These are phyloP conservation scores for Enhydra lutris DNA, from an alignment of 2,113 vertebrate species.

Conservation along the genomic window DNA sequence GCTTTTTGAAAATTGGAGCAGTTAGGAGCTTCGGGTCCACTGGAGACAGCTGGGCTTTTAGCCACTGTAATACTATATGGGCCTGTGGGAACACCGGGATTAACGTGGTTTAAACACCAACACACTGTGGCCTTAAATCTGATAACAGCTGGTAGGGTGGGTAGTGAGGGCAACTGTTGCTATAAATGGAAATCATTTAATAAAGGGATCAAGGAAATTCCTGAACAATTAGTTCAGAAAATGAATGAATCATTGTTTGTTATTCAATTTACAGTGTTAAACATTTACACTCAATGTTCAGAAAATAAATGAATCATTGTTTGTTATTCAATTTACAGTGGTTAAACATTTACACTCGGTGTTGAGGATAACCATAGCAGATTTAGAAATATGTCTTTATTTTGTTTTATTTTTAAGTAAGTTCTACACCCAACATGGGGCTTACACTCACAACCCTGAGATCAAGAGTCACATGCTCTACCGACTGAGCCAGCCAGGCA, in stretches of 20 bases:
- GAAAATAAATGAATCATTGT: neutral
- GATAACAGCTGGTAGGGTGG: slow-evolving; percentile 26
- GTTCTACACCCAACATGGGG: neutral
- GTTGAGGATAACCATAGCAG: neutral
- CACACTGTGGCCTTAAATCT: slow-evolving; percentile 11
- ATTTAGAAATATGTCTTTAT: neutral
- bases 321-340: neutral
- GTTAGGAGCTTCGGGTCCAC: neutral
- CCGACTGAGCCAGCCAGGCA: neutral
- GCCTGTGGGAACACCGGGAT: neutral
- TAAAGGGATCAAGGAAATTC: slow-evolving; percentile 45
- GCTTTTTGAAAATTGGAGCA: neutral
- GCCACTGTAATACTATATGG: neutral
- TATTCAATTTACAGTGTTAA: neutral
- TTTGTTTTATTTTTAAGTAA: neutral
- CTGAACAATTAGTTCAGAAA: neutral
- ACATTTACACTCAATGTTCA: neutral
- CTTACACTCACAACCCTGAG: neutral
- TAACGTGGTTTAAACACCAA: neutral
- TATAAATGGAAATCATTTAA: slow-evolving; percentile 62
- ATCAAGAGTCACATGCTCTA: neutral
- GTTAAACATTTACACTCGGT: neutral
- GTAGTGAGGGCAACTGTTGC: neutral
- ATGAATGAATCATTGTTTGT: neutral
- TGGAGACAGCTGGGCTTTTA: neutral